Base-by-base conservation (phyloP, 2,888 invertebrate genomes). In the Drosophila limbata region DNA sequence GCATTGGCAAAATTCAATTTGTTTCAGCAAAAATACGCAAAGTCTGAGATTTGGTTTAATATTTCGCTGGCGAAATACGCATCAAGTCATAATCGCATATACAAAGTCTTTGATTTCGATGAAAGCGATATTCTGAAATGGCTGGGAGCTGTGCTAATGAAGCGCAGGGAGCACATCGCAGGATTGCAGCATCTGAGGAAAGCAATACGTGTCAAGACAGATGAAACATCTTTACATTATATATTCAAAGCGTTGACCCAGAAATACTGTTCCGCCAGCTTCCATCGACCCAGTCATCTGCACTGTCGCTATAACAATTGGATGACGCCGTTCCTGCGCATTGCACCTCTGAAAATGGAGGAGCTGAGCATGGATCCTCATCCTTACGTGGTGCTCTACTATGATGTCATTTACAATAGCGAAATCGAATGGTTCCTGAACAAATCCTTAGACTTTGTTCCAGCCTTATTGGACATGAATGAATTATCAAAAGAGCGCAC, bases 311-410 rank as follows among this genome's bases (percentile, higher is more conserved):
- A 77, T 42, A 77, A 81, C 33, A 62, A 44, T 15, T 42, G 40
- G 19, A 65, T 55, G 17, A 62, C 62, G 9, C 55, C 68, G 1
- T 77, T 81, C 15, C 28, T 73, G 3, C 64, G 67, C 4, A 52
- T 81, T 13, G 77, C 77, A 1, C 77, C 77, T 21, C 68, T 78
- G 0, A 68, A 78, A 47, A 53, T 78, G 78, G 77, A 78, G 55
- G 73, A 69, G 39, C 48, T 78, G 1, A 68, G 56, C 39, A 8
- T 10, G 1, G 78, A 77, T 37, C 81, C 81, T 6, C 31, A 77
- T 37, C 81, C 81, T 6, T 31, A 68, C 3, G 28, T 52, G 33
- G 55, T 81, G 33, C 21, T 78, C 8, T 78, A 59, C 21, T 68
- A 81, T 28, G 47, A 81, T n/a, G 78, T 35, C 4, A 39, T 81